Evolutionary conservation across 2,113 vertebrate genomes (phyloP).

Genomic region (Bostrychus sinensis): DNA sequence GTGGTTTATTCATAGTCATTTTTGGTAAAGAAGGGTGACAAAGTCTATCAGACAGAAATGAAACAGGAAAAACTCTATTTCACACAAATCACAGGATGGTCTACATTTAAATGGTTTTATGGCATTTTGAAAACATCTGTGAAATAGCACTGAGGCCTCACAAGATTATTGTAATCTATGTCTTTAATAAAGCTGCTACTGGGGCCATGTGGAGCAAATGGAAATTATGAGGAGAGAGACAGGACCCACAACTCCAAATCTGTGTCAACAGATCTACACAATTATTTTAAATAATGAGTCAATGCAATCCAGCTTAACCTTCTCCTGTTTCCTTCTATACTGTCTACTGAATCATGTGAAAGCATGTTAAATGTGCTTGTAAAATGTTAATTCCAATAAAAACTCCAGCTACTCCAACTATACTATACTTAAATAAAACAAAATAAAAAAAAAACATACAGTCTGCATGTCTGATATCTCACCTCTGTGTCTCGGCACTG

Average conservation of each 20-base stretch:
- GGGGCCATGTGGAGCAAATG: background rate
- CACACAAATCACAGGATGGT: conserved; percentile 30
- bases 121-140: conserved; percentile 23
- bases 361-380: too few relatives aligned
- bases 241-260: too few relatives aligned
- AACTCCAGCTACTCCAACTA: background rate
- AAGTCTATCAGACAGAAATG: conserved; percentile 43
- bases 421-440: background rate
- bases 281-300: too few relatives aligned
- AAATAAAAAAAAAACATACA: too few relatives aligned
- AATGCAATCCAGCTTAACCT: too few relatives aligned
- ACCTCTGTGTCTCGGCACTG: conserved; percentile 92
- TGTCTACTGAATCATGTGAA: too few relatives aligned
- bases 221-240: background rate
- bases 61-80: conserved; percentile 30
- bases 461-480: conserved; percentile 14
- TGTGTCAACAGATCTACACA: too few relatives aligned
- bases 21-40: conserved; percentile 37
- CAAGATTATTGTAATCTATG: background rate
- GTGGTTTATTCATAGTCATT: conserved; percentile 41
- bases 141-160: conserved; percentile 7
- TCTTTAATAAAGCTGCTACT: conserved; percentile 3
- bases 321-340: too few relatives aligned
- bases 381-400: too few relatives aligned
- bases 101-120: conserved; percentile 18